These are phyloP conservation scores for Drosophila monieri DNA, from an alignment of 2,888 invertebrate genomes.

Conservation along the genomic window DNA sequence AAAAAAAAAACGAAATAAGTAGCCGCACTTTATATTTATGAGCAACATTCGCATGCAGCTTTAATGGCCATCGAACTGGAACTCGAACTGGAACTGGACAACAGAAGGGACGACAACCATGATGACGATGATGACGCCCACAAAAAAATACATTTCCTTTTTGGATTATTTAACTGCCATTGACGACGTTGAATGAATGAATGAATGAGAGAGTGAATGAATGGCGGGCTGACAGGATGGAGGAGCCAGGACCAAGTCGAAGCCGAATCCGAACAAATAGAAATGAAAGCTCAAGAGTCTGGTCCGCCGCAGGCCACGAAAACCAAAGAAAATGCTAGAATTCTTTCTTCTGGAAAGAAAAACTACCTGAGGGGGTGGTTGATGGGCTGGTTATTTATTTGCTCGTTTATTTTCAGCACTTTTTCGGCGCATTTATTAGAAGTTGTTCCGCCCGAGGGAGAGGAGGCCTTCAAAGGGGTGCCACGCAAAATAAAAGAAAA, in stretches of 20 bases:
- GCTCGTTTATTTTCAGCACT: slow-evolving; percentile 74
- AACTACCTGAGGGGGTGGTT: slow-evolving; percentile 20
- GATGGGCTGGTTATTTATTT: slow-evolving; percentile 65
- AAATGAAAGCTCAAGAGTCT: slow-evolving; percentile 32
- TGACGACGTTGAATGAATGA: slow-evolving; percentile 58
- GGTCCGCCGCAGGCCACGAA: slow-evolving; percentile 44
- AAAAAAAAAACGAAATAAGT: slow-evolving; percentile 49
- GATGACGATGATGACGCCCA: slow-evolving; percentile 53
- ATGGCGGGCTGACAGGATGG: slow-evolving; percentile 32
- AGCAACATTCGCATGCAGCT: slow-evolving; percentile 72
- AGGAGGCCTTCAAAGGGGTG: slow-evolving; percentile 17
- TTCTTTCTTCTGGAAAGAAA: slow-evolving; percentile 7
- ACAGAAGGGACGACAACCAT: slow-evolving; percentile 16
- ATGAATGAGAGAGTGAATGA: slow-evolving; percentile 42
- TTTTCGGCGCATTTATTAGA: slow-evolving; percentile 70
- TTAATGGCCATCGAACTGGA: slow-evolving; percentile 66
- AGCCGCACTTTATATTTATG: slow-evolving; percentile 72
- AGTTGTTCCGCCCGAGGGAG: slow-evolving; percentile 52
- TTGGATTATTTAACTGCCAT: slow-evolving; percentile 73
- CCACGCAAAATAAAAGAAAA: slow-evolving; percentile 2
- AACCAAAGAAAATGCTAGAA: slow-evolving; percentile 37
- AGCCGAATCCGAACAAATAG: slow-evolving; percentile 26
- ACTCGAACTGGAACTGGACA: slow-evolving; percentile 35
- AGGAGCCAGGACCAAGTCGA: background rate
- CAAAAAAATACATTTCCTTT: slow-evolving; percentile 66